Conservation (phyloP, 2,888 invertebrate species). For the Adelognathus sp. region DNA sequence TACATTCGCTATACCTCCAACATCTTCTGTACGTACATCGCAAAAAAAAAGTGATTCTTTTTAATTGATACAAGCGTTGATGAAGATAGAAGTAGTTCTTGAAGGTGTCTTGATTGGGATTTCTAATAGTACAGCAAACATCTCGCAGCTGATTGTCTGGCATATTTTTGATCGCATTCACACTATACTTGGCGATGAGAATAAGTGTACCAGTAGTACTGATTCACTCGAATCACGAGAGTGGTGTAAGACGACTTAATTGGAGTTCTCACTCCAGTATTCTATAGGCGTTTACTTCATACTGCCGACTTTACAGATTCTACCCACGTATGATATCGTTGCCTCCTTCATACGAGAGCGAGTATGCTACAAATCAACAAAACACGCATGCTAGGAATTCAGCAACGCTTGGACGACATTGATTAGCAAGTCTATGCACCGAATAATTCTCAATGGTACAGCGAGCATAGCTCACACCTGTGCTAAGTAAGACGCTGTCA, state of each 20-base stretch:
- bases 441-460: constrained; percentile 56
- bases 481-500: constrained; percentile 60
- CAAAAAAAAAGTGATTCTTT: background rate
- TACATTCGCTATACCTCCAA: background rate
- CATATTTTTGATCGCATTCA: background rate
- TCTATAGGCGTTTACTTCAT: background rate
- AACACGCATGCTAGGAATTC: background rate
- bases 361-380: background rate
- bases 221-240: background rate
- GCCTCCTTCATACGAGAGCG: background rate
- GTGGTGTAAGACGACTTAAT: background rate
- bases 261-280: background rate
- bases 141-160: constrained; percentile 6
- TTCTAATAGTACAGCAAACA: background rate
- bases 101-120: background rate
- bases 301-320: background rate
- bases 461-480: constrained; percentile 53
- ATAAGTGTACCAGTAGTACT: background rate
- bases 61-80: background rate
- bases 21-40: background rate
- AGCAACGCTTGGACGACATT: background rate
- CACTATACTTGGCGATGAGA: background rate
- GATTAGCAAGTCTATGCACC: constrained; percentile 26
- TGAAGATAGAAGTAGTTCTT: background rate
- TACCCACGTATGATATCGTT: background rate